phyloP scores from a whole-genome alignment of 2,797 vertebrate species.

The Erethizon dorsatum region DNA sequence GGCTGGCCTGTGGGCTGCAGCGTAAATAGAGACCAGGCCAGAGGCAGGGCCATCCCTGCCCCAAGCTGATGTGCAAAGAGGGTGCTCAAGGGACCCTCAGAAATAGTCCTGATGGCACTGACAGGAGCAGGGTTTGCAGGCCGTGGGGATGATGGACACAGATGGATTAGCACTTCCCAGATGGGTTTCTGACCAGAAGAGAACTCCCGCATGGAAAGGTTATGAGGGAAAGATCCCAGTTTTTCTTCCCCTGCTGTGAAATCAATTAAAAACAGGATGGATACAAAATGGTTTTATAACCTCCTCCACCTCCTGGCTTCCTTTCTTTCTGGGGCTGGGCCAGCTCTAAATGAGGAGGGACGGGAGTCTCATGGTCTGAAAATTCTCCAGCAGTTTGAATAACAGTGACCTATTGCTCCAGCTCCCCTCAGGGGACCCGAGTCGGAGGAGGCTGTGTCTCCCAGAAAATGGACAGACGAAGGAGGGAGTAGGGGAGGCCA shows the following conservation, averaged over 20 bases:
- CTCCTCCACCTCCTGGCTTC: conserved; percentile 80
- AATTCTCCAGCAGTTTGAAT: conserved; percentile 79
- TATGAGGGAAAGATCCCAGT: conserved; percentile 62
- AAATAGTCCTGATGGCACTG: background rate
- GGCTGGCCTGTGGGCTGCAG: background rate
- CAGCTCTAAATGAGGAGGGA: conserved; percentile 73
- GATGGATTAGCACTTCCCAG: background rate
- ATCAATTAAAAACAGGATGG: conserved; percentile 84
- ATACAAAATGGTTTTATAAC: conserved; percentile 81
- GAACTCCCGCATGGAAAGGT: conserved; percentile 57
- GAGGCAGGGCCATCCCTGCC: background rate
- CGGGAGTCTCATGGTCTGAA: conserved; percentile 85
- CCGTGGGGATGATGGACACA: background rate
- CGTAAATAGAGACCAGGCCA: background rate
- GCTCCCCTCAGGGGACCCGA: conserved; percentile 77
- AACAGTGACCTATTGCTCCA: conserved; percentile 77
- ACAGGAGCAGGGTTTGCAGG: background rate
- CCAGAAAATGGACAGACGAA: conserved; percentile 43
- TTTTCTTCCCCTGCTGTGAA: conserved; percentile 81
- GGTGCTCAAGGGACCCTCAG: background rate
- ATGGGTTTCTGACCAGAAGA: conserved; percentile 64
- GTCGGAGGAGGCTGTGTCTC: conserved; percentile 61
- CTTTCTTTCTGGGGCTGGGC: conserved; percentile 70
- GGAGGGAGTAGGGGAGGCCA: background rate
- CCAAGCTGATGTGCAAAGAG: background rate